A percentile compares a stretch with the other conserved stretches of the same genome.
Evolutionary conservation across 2,888 invertebrate species (phyloP).

Genomic region (Lucinisca nassula): DNA sequence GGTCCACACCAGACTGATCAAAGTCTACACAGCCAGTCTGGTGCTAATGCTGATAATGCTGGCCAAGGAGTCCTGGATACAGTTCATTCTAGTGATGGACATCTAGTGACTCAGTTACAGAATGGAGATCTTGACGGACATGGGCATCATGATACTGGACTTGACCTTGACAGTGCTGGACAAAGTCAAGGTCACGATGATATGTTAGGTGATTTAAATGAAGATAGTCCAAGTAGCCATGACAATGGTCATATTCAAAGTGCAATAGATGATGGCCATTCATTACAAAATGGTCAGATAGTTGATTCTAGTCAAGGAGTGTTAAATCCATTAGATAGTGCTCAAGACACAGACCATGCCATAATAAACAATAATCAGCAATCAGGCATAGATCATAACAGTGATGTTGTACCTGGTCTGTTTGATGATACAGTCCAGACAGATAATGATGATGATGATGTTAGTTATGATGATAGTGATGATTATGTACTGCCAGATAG

Average conservation of each 20-base stretch:
- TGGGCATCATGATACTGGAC: neutral
- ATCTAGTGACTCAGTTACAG: neutral
- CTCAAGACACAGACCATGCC: neutral
- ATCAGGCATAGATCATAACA: neutral
- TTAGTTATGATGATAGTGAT: neutral
- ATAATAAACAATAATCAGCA: neutral
- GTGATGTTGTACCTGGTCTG: neutral
- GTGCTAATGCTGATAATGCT: neutral
- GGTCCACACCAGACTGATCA: neutral
- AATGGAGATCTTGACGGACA: neutral
- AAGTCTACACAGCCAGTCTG: neutral
- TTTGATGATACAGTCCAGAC: neutral
- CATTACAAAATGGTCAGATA: neutral
- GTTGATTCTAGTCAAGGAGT: neutral
- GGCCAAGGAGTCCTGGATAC: neutral
- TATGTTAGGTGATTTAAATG: neutral
- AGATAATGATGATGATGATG: conserved; percentile 2
- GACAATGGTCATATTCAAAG: neutral
- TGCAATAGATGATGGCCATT: neutral
- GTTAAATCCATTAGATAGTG: neutral
- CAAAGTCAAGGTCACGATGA: neutral
- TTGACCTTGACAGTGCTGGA: neutral
- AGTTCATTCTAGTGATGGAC: neutral
- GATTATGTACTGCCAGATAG: neutral
- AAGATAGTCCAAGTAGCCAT: neutral